Conservation (phyloP, 2,797 vertebrate genomes). For the Chiroxiphia lanceolata region DNA sequence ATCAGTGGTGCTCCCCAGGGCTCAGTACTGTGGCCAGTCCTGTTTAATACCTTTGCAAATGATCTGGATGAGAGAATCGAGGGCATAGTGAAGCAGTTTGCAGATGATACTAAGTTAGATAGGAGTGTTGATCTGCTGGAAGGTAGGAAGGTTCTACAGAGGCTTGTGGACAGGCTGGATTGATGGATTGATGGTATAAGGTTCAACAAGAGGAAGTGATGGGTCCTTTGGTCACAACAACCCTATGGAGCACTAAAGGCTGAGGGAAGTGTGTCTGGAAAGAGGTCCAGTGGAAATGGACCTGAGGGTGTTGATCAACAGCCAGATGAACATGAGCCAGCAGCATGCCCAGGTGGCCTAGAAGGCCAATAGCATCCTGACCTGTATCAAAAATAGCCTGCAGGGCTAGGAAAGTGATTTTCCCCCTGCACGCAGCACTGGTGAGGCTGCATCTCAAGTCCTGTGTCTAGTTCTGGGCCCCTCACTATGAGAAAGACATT, state of each 20-base stretch:
- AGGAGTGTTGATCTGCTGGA: not conserved
- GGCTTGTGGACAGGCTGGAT: not conserved
- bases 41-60: not conserved
- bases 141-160: not conserved
- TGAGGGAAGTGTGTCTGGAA: not conserved
- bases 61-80: not conserved
- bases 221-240: not conserved
- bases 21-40: accelerated
- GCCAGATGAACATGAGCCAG: not conserved
- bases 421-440: accelerated
- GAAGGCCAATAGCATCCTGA: not conserved
- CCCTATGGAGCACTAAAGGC: not conserved
- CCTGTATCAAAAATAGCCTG: not conserved
- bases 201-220: not conserved
- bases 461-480: not conserved
- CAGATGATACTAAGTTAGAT: not conserved
- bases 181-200: accelerated
- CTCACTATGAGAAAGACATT: no score
- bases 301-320: not conserved
- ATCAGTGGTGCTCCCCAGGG: no score
- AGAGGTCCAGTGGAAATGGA: not conserved
- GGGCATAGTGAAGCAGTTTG: not conserved
- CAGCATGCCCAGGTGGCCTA: not conserved
- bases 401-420: not conserved
- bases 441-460: accelerated